Conservation (phyloP, 2,888 invertebrate genomes). For the Plagodis pulveraria region DNA sequence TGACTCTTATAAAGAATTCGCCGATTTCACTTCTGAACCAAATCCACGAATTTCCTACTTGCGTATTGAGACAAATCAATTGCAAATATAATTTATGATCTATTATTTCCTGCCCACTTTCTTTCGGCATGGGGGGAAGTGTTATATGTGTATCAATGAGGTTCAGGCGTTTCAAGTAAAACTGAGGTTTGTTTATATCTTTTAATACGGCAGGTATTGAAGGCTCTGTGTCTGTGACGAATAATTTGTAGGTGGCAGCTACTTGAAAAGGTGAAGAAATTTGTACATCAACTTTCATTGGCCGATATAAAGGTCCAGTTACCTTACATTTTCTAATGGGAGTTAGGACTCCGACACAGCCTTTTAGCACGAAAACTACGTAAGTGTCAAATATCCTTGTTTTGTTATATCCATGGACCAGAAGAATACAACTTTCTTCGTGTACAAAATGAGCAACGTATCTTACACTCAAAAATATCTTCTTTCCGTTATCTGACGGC, state of each 20-base stretch:
- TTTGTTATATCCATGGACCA: slow-evolving; percentile 76
- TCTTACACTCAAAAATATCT: slow-evolving; percentile 67
- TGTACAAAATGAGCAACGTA: slow-evolving; percentile 68
- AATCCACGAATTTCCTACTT: slow-evolving; percentile 68
- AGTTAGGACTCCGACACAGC: slow-evolving; percentile 57
- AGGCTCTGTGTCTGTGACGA: slow-evolving; percentile 69
- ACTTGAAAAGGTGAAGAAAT: slow-evolving; percentile 65
- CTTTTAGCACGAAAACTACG: slow-evolving; percentile 64
- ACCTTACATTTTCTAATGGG: slow-evolving; percentile 73
- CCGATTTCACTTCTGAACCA: slow-evolving; percentile 73
- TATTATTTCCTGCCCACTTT: slow-evolving; percentile 53
- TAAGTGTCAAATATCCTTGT: slow-evolving; percentile 77
- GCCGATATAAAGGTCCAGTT: slow-evolving; percentile 69
- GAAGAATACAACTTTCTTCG: slow-evolving; percentile 61
- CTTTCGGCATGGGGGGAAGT: slow-evolving; percentile 60
- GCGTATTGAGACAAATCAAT: slow-evolving; percentile 70
- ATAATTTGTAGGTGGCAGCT: slow-evolving; percentile 52
- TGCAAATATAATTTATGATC: slow-evolving; percentile 69
- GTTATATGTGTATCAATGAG: slow-evolving; percentile 67
- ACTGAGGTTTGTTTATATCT: slow-evolving; percentile 50
- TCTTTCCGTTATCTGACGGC: slow-evolving; percentile 65
- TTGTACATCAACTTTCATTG: slow-evolving; percentile 68
- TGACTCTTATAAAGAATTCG: slow-evolving; percentile 72
- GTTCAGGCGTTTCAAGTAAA: slow-evolving; percentile 64
- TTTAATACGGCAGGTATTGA: slow-evolving; percentile 59